These are phyloP conservation scores for Rhincodon typus DNA, from an alignment of 2,797 vertebrate species.

Conservation along the genomic window DNA sequence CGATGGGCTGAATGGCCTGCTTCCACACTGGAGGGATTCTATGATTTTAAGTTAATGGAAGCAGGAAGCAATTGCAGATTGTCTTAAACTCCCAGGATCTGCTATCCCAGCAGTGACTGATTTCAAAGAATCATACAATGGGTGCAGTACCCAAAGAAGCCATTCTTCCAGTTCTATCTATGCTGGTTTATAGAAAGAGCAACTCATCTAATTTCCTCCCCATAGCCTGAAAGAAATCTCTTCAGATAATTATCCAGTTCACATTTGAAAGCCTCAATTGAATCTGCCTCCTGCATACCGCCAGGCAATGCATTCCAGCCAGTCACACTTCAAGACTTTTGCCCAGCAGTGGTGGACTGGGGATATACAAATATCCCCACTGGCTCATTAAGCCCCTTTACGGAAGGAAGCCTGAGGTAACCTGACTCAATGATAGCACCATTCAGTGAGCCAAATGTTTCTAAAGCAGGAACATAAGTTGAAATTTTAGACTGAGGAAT, in stretches of 20 bases:
- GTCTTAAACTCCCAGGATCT: not conserved
- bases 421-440: not conserved
- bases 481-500: not conserved
- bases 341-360: not conserved
- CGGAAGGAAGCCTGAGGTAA: not conserved
- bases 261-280: not conserved
- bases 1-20: no score
- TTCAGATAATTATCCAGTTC: not conserved
- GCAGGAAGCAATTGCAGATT: not conserved
- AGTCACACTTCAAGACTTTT: not conserved
- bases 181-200: not conserved
- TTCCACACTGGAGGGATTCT: no score
- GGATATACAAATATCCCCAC: not conserved
- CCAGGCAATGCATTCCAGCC: not conserved
- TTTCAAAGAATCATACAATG: not conserved
- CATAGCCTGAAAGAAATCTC: not conserved
- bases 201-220: not conserved
- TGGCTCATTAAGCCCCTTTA: not conserved
- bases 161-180: not conserved
- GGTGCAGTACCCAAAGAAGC: no score
- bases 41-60: not conserved
- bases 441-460: not conserved
- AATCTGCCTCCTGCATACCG: not conserved
- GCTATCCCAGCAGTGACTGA: not conserved
- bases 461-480: not conserved